Conservation (phyloP, 2,888 invertebrate species). For the Philaethria dido region DNA sequence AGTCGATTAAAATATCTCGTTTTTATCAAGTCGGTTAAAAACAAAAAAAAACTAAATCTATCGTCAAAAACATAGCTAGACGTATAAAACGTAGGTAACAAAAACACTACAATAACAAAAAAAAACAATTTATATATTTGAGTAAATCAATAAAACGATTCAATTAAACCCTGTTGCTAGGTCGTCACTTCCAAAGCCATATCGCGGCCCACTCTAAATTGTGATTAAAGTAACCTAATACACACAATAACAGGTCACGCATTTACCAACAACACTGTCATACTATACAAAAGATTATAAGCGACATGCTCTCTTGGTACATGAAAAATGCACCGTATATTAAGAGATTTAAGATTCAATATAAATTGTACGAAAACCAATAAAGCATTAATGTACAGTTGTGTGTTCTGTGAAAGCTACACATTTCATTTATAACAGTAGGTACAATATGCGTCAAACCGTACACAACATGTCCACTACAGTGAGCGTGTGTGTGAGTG, state of each 20-base stretch:
- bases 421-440: conserved; percentile 81
- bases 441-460: conserved; percentile 80
- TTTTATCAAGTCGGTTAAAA: no score
- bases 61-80: no score
- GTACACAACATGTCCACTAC: conserved; percentile 76
- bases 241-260: conserved; percentile 83
- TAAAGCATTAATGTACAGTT: conserved; percentile 64
- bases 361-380: conserved; percentile 43
- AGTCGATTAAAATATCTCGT: no score
- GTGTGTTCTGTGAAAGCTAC: conserved; percentile 82
- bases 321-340: conserved; percentile 45
- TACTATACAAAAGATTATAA: conserved; percentile 55
- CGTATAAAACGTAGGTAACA: neutral
- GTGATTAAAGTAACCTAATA: conserved; percentile 83
- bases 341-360: conserved; percentile 31
- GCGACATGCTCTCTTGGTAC: conserved; percentile 39
- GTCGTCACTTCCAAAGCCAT: conserved; percentile 77
- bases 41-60: no score
- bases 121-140: conserved; percentile 14
- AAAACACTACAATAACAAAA: neutral
- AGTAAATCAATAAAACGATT: conserved; percentile 56
- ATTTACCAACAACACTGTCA: conserved; percentile 73
- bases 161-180: conserved; percentile 69
- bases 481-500: conserved; percentile 64
- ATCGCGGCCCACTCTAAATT: conserved; percentile 81